Evolutionary conservation across 2,113 vertebrate species (phyloP).

Genomic region (Phaethornis superciliosus): DNA sequence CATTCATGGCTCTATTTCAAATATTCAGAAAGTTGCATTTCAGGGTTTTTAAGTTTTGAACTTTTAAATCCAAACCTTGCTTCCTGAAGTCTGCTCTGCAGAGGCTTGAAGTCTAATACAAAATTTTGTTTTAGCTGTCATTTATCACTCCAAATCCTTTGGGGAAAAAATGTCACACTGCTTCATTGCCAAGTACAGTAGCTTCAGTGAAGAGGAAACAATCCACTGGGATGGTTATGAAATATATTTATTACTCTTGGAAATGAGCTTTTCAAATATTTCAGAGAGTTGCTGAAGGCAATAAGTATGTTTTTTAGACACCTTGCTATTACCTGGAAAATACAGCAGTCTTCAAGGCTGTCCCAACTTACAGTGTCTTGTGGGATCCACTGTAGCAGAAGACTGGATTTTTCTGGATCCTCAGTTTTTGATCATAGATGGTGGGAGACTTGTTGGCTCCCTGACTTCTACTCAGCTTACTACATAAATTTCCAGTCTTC

Average conservation of each 20-base stretch:
- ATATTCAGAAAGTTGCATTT: not conserved
- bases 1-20: not conserved
- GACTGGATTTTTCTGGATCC: not conserved
- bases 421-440: not conserved
- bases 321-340: constrained; percentile 8
- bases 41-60: not conserved
- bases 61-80: not conserved
- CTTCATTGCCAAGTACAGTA: constrained; percentile 39
- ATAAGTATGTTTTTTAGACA: not conserved
- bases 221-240: constrained; percentile 47
- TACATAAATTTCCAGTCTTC: not conserved
- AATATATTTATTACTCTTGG: constrained; percentile 52
- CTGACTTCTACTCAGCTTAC: not conserved
- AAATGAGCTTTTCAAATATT: constrained; percentile 47
- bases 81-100: not conserved
- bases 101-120: not conserved
- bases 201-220: constrained; percentile 27
- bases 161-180: not conserved
- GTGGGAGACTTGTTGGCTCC: not conserved
- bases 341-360: not conserved
- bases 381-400: not conserved
- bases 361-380: not conserved
- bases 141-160: constrained; percentile 46
- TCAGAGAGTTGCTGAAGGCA: constrained; percentile 11
- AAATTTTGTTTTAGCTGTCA: constrained; percentile 9